Conservation (phyloP, 37 sponge, comb jelly and placozoan species). For the Diacarnus erythraeanus region DNA sequence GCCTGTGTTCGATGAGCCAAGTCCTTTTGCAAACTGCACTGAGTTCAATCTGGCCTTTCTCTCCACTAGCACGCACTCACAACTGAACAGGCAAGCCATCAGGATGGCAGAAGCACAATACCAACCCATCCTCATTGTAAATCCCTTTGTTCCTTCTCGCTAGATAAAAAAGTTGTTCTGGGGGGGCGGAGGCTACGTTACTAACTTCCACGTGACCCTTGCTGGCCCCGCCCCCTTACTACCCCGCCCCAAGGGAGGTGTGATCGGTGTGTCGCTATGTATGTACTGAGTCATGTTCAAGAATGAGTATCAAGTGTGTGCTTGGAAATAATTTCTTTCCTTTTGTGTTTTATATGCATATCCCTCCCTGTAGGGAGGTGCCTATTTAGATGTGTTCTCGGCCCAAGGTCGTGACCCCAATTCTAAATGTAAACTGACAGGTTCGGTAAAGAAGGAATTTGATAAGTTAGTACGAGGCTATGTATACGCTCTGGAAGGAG, state of each 20-base stretch:
- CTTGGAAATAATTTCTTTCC: too few species aligned
- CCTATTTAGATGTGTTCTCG: slow-evolving; percentile 60
- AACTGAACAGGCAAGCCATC: neutral
- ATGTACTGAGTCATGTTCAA: slow-evolving; percentile 41
- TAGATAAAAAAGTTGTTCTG: too few species aligned
- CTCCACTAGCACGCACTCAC: neutral
- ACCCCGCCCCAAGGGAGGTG: too few species aligned
- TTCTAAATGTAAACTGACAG: slow-evolving; percentile 17
- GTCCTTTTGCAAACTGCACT: neutral
- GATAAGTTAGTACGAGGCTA: slow-evolving; percentile 70
- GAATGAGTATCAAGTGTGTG: slow-evolving; percentile 45
- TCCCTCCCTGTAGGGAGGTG: slow-evolving; percentile 58
- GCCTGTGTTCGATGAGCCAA: neutral
- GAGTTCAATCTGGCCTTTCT: neutral
- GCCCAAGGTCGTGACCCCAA: slow-evolving; percentile 71
- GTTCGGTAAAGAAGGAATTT: slow-evolving; percentile 56
- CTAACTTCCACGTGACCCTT: neutral
- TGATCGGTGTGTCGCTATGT: neutral
- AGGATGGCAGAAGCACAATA: neutral
- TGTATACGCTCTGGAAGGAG: slow-evolving; percentile 79
- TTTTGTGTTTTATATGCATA: too few species aligned
- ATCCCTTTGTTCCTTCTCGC: neutral
- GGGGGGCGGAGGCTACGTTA: neutral
- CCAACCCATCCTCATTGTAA: neutral
- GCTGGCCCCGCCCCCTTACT: too few species aligned